Base-by-base conservation (phyloP, 2,888 invertebrate genomes). In the Epirrhoe alternata region DNA sequence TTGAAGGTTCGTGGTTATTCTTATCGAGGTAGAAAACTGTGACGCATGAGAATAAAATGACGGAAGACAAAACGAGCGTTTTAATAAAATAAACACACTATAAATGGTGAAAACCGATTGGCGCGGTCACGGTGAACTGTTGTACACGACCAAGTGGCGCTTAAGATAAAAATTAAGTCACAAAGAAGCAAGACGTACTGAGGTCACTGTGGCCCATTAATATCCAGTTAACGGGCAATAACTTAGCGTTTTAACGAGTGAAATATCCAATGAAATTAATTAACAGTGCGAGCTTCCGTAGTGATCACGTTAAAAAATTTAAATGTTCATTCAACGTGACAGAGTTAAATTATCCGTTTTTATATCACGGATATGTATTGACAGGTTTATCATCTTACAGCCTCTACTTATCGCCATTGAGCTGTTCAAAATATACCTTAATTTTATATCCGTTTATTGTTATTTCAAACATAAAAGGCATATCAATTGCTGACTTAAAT, bases 221-320 rank as follows among this genome's bases (percentile, higher is more conserved):
- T 86, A 85, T 75, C 75, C 79, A 80, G 80, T 81, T 79, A 84
- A 87, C 82, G 74, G 77, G 75, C 82, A 77, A 87, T 89, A 88
- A 87, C 74, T 87, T 85, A 78, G 71, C 77, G 61, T 78, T 77
- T 88, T 89, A 85, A 88, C 82, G 85, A 83, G 84, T 82, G 76
- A 84, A 83, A 86, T 85, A 86, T 86, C 81, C 81, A 81, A 81
- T 78, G 75, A 84, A 85, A 87, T 85, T 86, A 83, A 88, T 85
- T 80, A 82, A 81, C 76, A 74, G 68, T 74, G 75, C 63, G 75
- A 78, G 79, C 79, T 86, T 84, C 84, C 85, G 84, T 80, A 79
- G 75, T 82, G 68, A 71, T 74, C 74, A 73, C 64, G 73, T 67
- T 66, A 73, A 78, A 72, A 76, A 75, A 80, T 78, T 75, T 73